A percentile compares a stretch with the other conserved stretches of the same genome.
phyloP scores from a whole-genome alignment of 1,140 invertebrate species.

The Formica exsecta region DNA sequence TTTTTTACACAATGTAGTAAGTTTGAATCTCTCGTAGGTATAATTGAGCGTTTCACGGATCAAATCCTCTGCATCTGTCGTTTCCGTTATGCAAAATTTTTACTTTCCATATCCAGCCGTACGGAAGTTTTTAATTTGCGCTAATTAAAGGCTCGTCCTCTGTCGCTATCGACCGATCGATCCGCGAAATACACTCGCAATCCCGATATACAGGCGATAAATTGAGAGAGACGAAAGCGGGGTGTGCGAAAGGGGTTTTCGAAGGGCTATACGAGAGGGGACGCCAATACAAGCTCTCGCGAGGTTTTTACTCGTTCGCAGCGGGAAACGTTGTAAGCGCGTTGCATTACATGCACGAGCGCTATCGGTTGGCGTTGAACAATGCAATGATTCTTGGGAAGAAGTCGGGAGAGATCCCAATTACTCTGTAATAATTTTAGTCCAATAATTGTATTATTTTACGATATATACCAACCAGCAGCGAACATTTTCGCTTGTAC shows the following conservation, averaged over 20 bases:
- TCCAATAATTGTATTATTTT: slow-evolving; percentile 23
- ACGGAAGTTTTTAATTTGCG: slow-evolving; percentile 59
- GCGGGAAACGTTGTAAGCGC: slow-evolving; percentile 29
- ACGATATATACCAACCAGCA: background rate
- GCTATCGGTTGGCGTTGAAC: background rate
- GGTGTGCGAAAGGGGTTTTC: slow-evolving; percentile 8
- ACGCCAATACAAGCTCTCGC: slow-evolving; percentile 18
- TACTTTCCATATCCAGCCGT: slow-evolving; percentile 17
- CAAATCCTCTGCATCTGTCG: slow-evolving; percentile 21
- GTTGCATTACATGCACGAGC: slow-evolving; percentile 34
- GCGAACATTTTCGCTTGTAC: background rate
- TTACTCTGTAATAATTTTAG: slow-evolving; percentile 33
- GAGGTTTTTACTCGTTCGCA: slow-evolving; percentile 33
- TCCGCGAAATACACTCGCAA: slow-evolving; percentile 44
- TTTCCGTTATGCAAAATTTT: slow-evolving; percentile 53
- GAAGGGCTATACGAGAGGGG: background rate
- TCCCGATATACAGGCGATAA: slow-evolving; percentile 15
- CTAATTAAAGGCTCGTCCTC: slow-evolving; percentile 53
- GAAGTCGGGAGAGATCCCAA: background rate
- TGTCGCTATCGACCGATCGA: slow-evolving; percentile 57
- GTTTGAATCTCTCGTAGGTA: slow-evolving; percentile 1
- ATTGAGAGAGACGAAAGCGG: slow-evolving; percentile 22
- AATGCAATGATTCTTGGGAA: slow-evolving; percentile 14
- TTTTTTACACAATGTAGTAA: slow-evolving; percentile 17
- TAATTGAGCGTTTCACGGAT: slow-evolving; percentile 48